Percentiles rank a stretch among this genome's conserved stretches.
phyloP scores from a whole-genome alignment of 2,888 invertebrate genomes.

The Ormyrus thymus region DNA sequence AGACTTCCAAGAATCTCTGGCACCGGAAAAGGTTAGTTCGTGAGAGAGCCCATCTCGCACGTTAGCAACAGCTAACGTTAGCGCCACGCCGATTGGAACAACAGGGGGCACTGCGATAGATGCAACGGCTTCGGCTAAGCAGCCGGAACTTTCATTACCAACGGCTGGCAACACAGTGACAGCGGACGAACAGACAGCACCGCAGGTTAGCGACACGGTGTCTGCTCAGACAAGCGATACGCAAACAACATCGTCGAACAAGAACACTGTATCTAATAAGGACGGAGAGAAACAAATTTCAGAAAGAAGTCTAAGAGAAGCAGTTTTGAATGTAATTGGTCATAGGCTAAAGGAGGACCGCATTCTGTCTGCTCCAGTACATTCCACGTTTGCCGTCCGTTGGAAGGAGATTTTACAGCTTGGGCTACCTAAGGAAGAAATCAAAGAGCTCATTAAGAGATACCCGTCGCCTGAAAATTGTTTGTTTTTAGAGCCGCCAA shows the following conservation, averaged over 20 bases:
- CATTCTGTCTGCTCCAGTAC: constrained; percentile 14
- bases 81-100: no score
- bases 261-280: neutral
- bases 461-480: constrained; percentile 42
- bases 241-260: neutral
- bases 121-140: no score
- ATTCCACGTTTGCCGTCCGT: neutral
- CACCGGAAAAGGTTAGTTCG: no score
- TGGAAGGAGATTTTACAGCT: constrained; percentile 27
- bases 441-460: constrained; percentile 23
- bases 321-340: constrained; percentile 24
- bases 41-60: no score
- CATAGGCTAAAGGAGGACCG: constrained; percentile 34
- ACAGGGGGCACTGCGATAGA: no score
- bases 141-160: no score
- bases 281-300: neutral
- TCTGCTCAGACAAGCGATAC: neutral
- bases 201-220: neutral
- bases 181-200: neutral
- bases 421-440: constrained; percentile 37
- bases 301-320: neutral
- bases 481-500: constrained; percentile 43
- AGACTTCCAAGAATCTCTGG: no score
- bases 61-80: no score
- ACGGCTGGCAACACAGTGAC: no score